These are phyloP conservation scores for Aphaenogaster floridana DNA, from an alignment of 1,140 invertebrate genomes.

Conservation along the genomic window DNA sequence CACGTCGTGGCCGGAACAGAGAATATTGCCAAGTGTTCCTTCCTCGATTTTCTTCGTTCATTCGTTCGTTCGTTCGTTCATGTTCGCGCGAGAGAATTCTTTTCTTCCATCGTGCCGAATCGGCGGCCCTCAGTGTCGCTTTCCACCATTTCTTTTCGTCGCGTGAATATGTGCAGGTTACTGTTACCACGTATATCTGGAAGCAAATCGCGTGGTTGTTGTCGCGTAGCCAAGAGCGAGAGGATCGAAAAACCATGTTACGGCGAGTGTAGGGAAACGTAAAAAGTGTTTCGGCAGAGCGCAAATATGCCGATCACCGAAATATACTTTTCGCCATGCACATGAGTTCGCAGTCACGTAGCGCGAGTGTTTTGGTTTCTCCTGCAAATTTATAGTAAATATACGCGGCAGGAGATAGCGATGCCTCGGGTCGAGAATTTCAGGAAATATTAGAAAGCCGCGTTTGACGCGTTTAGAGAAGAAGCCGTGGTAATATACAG, in stretches of 20 bases:
- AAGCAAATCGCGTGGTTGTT: constrained; percentile 28
- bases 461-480: constrained; percentile 1
- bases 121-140: neutral
- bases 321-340: constrained; percentile 22
- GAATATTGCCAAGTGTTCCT: constrained; percentile 60
- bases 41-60: constrained; percentile 5
- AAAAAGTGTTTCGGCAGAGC: neutral
- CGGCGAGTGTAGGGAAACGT: neutral
- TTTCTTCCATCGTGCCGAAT: constrained; percentile 20
- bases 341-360: neutral
- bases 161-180: neutral
- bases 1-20: neutral
- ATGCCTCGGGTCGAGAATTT: constrained; percentile 28
- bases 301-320: constrained; percentile 18
- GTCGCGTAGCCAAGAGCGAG: neutral
- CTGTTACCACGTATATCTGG: constrained; percentile 2
- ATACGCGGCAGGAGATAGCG: constrained; percentile 25
- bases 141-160: neutral
- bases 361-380: constrained; percentile 24
- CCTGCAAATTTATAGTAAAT: constrained; percentile 52
- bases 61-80: neutral
- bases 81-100: constrained; percentile 17
- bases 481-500: neutral
- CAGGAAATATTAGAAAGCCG: constrained; percentile 53
- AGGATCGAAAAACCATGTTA: constrained; percentile 23